Conservation (phyloP, 2,888 invertebrate genomes). For the Dicyrtomina minuta region DNA sequence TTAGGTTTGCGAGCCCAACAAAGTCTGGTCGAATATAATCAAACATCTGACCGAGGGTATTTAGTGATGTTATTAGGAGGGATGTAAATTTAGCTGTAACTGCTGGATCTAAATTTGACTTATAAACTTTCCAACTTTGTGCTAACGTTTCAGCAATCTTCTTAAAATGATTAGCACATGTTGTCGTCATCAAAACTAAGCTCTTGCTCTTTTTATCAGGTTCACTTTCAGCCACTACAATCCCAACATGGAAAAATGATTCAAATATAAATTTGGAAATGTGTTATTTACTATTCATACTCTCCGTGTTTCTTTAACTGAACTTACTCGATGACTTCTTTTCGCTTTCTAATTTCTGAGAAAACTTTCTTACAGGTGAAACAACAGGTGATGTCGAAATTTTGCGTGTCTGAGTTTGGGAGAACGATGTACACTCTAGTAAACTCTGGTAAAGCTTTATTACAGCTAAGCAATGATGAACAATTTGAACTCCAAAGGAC, state of each 20-base stretch:
- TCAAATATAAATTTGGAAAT: slow-evolving; percentile 12
- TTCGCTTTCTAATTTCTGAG: slow-evolving; percentile 49
- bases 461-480: slow-evolving; percentile 69
- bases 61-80: slow-evolving; percentile 66
- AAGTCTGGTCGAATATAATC: slow-evolving; percentile 45
- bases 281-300: not conserved
- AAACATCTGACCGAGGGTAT: slow-evolving; percentile 67
- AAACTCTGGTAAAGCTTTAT: slow-evolving; percentile 75
- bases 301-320: slow-evolving; percentile 16
- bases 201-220: slow-evolving; percentile 48
- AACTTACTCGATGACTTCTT: no score
- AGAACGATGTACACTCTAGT: slow-evolving; percentile 57
- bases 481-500: slow-evolving; percentile 65
- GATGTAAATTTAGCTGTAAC: slow-evolving; percentile 73
- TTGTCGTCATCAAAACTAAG: slow-evolving; percentile 33
- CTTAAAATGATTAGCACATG: slow-evolving; percentile 47
- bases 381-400: slow-evolving; percentile 46
- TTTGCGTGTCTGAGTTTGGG: slow-evolving; percentile 35
- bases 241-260: slow-evolving; percentile 49
- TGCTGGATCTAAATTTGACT: slow-evolving; percentile 69
- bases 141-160: slow-evolving; percentile 46
- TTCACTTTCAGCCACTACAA: slow-evolving; percentile 62
- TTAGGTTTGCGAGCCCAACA: slow-evolving; percentile 58
- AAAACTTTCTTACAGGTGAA: slow-evolving; percentile 51
- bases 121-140: slow-evolving; percentile 49